Percentiles rank a stretch among this genome's conserved stretches.
These are phyloP conservation scores for Idaea straminata DNA, from an alignment of 2,888 invertebrate genomes.

Conservation along the genomic window DNA sequence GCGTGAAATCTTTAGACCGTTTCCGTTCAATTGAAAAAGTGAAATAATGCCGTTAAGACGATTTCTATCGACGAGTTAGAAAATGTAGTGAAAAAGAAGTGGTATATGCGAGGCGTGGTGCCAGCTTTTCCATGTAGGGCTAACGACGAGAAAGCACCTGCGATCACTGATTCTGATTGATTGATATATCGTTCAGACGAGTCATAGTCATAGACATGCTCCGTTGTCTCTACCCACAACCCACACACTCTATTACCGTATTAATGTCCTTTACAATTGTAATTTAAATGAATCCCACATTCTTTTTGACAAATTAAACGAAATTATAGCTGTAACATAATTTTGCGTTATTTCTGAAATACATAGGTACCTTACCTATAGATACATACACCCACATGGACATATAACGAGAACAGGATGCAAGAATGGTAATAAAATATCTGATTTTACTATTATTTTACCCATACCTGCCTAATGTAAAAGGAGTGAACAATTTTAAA, in stretches of 20 bases:
- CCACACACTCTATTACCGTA: neutral
- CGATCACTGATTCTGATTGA: constrained; percentile 68
- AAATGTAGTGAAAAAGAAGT: constrained; percentile 77
- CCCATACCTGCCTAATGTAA: neutral
- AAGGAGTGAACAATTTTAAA: constrained; percentile 18
- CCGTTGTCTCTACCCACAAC: constrained; percentile 11
- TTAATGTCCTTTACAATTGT: neutral
- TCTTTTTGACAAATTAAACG: too few relatives aligned
- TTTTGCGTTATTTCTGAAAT: neutral
- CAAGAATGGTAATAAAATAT: neutral
- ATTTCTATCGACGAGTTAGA: constrained; percentile 78
- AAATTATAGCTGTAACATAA: neutral
- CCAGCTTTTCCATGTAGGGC: constrained; percentile 71
- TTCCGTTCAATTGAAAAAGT: constrained; percentile 66
- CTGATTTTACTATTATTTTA: neutral
- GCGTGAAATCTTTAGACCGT: constrained; percentile 57
- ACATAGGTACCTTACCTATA: neutral
- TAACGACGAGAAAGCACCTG: constrained; percentile 79
- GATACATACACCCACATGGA: neutral
- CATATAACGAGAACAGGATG: constrained; percentile 12
- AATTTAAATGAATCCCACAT: constrained; percentile 6
- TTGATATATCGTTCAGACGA: constrained; percentile 64
- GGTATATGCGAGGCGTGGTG: constrained; percentile 72
- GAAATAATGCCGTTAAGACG: constrained; percentile 69
- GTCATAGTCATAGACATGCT: constrained; percentile 23